These are phyloP conservation scores for Aptenodytes forsteri DNA, from an alignment of 2,113 vertebrate genomes.

Conservation along the genomic window DNA sequence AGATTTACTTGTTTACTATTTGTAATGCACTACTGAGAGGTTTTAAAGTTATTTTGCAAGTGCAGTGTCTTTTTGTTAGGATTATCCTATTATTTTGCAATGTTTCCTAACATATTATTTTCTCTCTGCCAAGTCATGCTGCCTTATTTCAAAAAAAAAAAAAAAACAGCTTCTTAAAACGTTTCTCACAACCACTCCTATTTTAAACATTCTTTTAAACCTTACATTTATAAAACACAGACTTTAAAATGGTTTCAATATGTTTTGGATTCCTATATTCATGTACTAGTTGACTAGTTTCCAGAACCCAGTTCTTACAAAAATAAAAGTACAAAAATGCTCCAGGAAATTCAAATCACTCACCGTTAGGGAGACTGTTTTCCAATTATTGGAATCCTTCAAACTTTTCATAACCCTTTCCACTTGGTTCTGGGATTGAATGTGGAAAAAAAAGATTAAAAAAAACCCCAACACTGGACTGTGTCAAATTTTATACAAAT, in stretches of 20 bases:
- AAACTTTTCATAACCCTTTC: not conserved
- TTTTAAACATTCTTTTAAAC: constrained; percentile 34
- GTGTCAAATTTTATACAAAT: not conserved
- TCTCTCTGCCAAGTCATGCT: not conserved
- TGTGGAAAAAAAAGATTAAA: not conserved
- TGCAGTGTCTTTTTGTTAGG: not conserved
- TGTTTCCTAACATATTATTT: not conserved
- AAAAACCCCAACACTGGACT: not conserved
- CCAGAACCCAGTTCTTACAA: constrained; percentile 21
- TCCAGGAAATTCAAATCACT: not conserved
- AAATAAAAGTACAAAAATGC: constrained; percentile 1
- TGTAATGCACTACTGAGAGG: not conserved
- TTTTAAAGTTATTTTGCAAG: not conserved
- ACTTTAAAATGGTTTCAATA: constrained; percentile 22
- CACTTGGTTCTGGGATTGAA: not conserved
- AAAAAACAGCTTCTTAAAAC: not conserved
- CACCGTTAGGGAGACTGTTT: not conserved
- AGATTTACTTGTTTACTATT: not conserved
- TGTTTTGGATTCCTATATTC: not conserved
- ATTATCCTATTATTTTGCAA: not conserved
- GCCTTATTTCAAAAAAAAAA: not conserved
- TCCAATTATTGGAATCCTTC: not conserved
- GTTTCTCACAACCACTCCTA: not conserved
- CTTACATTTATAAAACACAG: not conserved
- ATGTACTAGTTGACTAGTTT: not conserved